These are phyloP conservation scores for Ancistrus triradiatus DNA, from an alignment of 2,113 vertebrate genomes.

Conservation along the genomic window DNA sequence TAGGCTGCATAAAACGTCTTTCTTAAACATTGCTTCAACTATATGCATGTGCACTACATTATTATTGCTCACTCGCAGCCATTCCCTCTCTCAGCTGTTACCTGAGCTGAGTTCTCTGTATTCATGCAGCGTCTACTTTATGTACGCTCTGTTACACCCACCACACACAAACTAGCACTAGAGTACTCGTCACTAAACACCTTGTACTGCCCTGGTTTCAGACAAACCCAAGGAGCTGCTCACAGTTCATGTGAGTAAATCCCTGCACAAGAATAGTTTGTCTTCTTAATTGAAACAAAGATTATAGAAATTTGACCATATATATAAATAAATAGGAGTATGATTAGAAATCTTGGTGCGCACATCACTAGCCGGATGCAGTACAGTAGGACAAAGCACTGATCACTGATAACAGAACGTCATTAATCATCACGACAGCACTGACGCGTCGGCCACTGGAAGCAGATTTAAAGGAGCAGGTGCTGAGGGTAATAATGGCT, in stretches of 20 bases:
- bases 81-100: background rate
- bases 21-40: too few relatives aligned
- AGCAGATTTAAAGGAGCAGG: background rate
- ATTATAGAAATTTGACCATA: background rate
- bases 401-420: background rate
- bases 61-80: too few relatives aligned
- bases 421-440: background rate
- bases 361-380: slow-evolving; percentile 14
- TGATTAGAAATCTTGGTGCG: slow-evolving; percentile 22
- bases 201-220: slow-evolving; percentile 38
- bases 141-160: too few relatives aligned
- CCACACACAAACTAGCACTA: background rate
- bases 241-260: slow-evolving; percentile 15
- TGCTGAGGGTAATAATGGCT: too few relatives aligned
- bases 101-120: background rate
- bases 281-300: background rate
- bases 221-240: slow-evolving; percentile 16
- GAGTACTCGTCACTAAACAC: background rate
- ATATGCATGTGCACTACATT: too few relatives aligned
- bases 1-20: too few relatives aligned
- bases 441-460: background rate
- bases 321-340: background rate
- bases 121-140: too few relatives aligned
- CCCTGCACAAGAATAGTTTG: slow-evolving; percentile 21
- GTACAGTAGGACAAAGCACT: slow-evolving; percentile 8